Conservation (phyloP, 2,888 invertebrate genomes). For the Busseola fusca region DNA sequence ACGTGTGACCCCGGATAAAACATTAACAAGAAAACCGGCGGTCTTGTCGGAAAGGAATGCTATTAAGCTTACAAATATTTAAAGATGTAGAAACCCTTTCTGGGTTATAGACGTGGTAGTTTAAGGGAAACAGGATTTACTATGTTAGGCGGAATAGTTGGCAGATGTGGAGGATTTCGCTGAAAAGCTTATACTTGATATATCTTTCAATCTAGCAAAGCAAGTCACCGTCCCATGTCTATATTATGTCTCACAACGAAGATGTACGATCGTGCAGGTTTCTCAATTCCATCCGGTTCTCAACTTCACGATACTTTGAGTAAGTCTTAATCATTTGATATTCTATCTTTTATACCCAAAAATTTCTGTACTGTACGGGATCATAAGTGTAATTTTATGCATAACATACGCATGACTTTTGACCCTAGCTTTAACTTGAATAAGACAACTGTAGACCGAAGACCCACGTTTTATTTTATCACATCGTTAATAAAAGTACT, state of each 20-base stretch:
- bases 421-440: conserved; percentile 22
- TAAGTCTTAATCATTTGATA: conserved; percentile 11
- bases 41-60: conserved; percentile 31
- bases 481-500: conserved; percentile 27
- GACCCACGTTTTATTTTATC: conserved; percentile 25
- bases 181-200: neutral
- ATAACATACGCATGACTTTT: conserved; percentile 32
- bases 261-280: neutral
- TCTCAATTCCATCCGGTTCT: neutral
- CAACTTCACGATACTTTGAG: neutral
- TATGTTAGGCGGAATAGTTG: conserved; percentile 4
- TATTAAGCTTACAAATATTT: conserved; percentile 36
- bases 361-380: conserved; percentile 10
- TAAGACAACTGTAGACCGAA: conserved; percentile 13
- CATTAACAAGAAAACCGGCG: conserved; percentile 45
- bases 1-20: conserved; percentile 66
- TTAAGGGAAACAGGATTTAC: neutral
- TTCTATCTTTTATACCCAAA: conserved; percentile 18
- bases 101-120: neutral
- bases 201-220: neutral
- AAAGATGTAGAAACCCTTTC: conserved; percentile 27
- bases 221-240: neutral
- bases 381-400: conserved; percentile 34
- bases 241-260: neutral
- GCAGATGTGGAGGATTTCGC: neutral